phyloP scores from a whole-genome alignment of 2,888 invertebrate species.

The Bursaphelenchus okinawaensis region DNA sequence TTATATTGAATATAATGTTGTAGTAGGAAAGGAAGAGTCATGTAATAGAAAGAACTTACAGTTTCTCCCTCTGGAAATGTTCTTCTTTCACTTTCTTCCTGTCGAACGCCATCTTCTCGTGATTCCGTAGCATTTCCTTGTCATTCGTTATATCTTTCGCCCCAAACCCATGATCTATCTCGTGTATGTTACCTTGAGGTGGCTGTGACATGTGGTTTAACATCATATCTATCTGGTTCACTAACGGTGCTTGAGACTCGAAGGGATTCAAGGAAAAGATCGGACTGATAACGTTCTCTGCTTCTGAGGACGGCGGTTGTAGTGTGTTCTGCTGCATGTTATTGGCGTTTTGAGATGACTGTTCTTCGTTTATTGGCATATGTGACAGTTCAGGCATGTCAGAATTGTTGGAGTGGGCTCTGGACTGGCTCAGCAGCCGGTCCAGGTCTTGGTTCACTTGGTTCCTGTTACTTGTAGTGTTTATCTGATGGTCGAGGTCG shows the following conservation, averaged over 20 bases:
- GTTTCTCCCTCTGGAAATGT: background rate
- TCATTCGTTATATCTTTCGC: background rate
- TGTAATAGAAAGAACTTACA: background rate
- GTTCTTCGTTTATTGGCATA: background rate
- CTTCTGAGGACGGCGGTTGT: background rate
- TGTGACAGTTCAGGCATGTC: background rate
- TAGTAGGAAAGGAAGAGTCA: background rate
- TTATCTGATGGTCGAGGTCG: slow-evolving; percentile 11
- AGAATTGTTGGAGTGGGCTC: background rate
- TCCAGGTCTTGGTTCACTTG: background rate
- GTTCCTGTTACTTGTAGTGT: background rate
- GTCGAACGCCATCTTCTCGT: background rate
- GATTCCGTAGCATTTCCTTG: background rate
- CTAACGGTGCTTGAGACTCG: background rate
- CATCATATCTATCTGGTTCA: background rate
- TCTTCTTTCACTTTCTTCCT: background rate
- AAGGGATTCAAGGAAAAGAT: background rate
- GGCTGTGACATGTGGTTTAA: background rate
- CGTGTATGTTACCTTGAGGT: background rate
- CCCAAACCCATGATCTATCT: background rate
- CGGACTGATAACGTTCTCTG: background rate
- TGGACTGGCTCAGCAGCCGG: background rate
- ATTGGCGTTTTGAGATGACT: no score
- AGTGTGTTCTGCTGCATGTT: background rate
- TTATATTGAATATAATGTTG: background rate